These are phyloP conservation scores for Anoura caudifer DNA, from an alignment of 2,113 vertebrate species.

Conservation along the genomic window DNA sequence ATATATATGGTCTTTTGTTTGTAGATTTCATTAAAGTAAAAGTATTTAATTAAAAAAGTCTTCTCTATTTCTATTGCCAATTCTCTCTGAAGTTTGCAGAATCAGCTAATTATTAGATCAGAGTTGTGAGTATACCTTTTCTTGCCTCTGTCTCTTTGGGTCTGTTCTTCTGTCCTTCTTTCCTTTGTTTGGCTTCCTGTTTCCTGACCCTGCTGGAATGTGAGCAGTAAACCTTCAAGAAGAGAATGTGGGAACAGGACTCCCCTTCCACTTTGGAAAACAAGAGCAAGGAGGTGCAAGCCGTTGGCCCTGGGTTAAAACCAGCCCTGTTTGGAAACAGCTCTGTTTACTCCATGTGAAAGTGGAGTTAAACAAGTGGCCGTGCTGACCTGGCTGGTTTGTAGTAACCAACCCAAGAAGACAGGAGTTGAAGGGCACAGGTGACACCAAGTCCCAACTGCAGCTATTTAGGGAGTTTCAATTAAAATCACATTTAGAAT, in stretches of 20 bases:
- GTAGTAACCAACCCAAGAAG: neutral
- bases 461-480: neutral
- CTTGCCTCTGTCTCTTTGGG: neutral
- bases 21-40: slow-evolving; percentile 3
- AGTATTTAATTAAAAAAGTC: neutral
- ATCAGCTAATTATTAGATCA: neutral
- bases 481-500: neutral
- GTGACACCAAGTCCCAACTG: neutral
- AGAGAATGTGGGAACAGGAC: neutral
- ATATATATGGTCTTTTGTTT: neutral
- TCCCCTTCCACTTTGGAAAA: neutral
- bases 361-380: neutral
- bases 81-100: neutral
- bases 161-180: slow-evolving; percentile 5
- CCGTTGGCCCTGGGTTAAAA: neutral
- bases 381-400: neutral
- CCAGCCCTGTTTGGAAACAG: neutral
- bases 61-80: neutral
- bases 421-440: neutral
- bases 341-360: neutral
- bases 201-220: slow-evolving; percentile 48
- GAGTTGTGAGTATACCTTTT: neutral
- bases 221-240: slow-evolving; percentile 1
- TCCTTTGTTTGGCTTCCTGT: slow-evolving; percentile 58
- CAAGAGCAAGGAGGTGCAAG: neutral